phyloP scores from a whole-genome alignment of 1,140 invertebrate species.

The Drosophila jambulina region DNA sequence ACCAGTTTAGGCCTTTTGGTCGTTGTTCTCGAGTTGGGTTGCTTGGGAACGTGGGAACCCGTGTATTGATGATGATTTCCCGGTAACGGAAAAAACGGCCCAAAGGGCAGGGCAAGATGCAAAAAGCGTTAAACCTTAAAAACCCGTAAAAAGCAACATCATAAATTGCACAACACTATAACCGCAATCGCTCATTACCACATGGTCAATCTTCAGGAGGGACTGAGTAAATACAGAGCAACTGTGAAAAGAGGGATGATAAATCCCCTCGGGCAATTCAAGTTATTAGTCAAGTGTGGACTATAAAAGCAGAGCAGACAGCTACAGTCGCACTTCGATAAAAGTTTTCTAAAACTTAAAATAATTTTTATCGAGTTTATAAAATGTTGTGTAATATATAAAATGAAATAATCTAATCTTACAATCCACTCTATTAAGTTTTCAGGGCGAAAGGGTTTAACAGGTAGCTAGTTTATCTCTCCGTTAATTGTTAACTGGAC shows the following conservation, averaged over 20 bases:
- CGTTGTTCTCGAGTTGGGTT: constrained; percentile 10
- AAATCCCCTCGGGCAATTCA: constrained; percentile 41
- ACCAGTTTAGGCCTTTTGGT: constrained; percentile 7
- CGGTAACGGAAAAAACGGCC: constrained; percentile 12
- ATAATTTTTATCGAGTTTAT: not conserved
- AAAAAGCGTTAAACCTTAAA: constrained; percentile 14
- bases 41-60: constrained; percentile 31
- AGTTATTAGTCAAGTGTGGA: constrained; percentile 60
- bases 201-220: constrained; percentile 36
- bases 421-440: too few species aligned
- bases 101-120: constrained; percentile 23
- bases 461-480: not conserved
- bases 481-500: not conserved
- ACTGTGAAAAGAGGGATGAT: constrained; percentile 31
- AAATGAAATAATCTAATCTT: not conserved
- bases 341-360: not conserved
- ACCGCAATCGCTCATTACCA: constrained; percentile 61
- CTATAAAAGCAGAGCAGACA: constrained; percentile 32
- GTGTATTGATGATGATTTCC: constrained; percentile 42
- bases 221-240: constrained; percentile 15
- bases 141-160: constrained; percentile 45
- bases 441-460: too few species aligned
- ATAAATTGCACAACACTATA: constrained; percentile 66
- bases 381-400: too few species aligned
- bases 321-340: constrained; percentile 9